phyloP scores from a whole-genome alignment of 2,113 vertebrate species.

The Silurus asotus region DNA sequence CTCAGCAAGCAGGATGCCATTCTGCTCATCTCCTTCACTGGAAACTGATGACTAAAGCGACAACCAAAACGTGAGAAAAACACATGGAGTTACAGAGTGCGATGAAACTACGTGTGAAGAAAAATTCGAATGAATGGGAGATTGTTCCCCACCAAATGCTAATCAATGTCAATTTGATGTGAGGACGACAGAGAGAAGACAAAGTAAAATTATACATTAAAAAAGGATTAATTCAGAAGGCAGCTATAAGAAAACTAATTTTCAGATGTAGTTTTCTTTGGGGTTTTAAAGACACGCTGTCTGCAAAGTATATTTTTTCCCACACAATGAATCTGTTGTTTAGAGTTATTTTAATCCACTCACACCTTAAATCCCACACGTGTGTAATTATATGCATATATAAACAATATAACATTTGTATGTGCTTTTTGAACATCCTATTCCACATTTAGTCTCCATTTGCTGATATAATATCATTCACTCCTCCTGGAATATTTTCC shows the following conservation, averaged over 20 bases:
- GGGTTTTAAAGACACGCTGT: background rate
- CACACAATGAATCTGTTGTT: background rate
- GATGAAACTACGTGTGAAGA: background rate
- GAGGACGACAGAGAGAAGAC: background rate
- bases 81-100: background rate
- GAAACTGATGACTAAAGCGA: slow-evolving; percentile 2
- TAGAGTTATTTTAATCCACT: no score
- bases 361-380: background rate
- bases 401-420: background rate
- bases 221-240: background rate
- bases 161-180: background rate
- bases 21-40: slow-evolving; percentile 14
- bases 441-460: no score
- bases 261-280: background rate
- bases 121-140: background rate
- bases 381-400: background rate
- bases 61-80: slow-evolving; percentile 21
- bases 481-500: no score
- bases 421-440: background rate
- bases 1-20: slow-evolving; percentile 29
- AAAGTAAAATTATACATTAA: background rate
- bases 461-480: no score
- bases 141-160: background rate
- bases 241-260: background rate
- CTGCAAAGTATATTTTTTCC: background rate